Evolutionary conservation across 2,113 vertebrate species (phyloP).

Genomic region (Okapia johnstoni): DNA sequence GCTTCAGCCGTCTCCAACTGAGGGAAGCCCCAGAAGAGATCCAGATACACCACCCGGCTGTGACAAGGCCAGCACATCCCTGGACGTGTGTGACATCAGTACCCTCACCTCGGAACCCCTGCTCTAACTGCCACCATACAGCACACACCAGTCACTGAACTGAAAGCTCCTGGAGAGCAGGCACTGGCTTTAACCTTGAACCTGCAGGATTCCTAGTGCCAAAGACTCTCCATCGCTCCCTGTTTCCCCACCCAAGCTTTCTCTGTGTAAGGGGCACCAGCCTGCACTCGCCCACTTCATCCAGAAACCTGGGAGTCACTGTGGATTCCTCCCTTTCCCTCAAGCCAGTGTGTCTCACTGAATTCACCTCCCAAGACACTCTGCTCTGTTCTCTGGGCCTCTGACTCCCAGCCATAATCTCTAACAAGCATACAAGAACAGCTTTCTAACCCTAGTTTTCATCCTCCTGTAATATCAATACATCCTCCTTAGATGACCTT

Average conservation of each 20-base stretch:
- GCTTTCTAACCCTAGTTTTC: not conserved
- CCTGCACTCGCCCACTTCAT: not conserved
- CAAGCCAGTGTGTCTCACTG: not conserved
- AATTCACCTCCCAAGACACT: not conserved
- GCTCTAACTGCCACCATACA: not conserved
- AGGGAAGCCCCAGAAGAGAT: not conserved
- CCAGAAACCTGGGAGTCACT: not conserved
- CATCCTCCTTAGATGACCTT: not conserved
- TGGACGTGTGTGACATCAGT: not conserved
- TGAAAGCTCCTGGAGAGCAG: not conserved
- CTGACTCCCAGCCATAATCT: not conserved
- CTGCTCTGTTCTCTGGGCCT: not conserved
- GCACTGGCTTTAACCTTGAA: not conserved
- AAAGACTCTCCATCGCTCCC: not conserved
- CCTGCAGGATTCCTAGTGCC: not conserved
- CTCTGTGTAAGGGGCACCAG: not conserved
- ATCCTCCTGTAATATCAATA: not conserved
- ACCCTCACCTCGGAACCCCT: fast-evolving
- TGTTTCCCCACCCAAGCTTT: not conserved
- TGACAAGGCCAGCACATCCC: not conserved
- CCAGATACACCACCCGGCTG: not conserved
- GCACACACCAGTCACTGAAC: not conserved
- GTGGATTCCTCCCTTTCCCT: not conserved
- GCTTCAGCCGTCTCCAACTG: fast-evolving
- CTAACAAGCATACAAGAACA: not conserved